phyloP scores from a whole-genome alignment of 2,888 invertebrate species.

The Meloe dianella region DNA sequence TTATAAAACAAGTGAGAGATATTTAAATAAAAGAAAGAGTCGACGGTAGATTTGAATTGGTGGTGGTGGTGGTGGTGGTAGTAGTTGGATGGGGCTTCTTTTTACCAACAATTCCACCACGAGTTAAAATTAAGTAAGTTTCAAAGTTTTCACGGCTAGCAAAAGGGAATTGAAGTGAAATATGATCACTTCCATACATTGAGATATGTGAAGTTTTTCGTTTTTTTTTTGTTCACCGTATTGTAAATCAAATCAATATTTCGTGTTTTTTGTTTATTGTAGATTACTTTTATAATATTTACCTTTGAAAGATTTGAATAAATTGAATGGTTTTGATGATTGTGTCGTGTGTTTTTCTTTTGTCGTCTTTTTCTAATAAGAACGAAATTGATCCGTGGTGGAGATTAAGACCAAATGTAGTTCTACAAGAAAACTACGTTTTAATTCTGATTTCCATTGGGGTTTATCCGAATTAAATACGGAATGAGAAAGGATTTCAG shows the following conservation, averaged over 20 bases:
- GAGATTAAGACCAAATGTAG: constrained; percentile 34
- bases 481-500: constrained; percentile 58
- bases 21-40: constrained; percentile 54
- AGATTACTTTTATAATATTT: not conserved
- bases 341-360: no score
- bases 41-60: constrained; percentile 22
- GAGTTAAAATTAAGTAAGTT: not conserved
- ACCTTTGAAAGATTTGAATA: not conserved
- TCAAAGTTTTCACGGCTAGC: not conserved
- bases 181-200: not conserved
- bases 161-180: not conserved
- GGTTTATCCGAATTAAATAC: constrained; percentile 58
- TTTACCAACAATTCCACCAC: not conserved
- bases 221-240: no score
- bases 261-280: not conserved
- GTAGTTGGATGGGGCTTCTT: not conserved
- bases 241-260: no score
- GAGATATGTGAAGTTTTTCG: no score
- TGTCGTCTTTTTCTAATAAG: not conserved
- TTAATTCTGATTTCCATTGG: constrained; percentile 61
- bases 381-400: constrained; percentile 35
- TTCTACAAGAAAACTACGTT: constrained; percentile 57
- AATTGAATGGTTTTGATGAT: not conserved
- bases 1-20: constrained; percentile 57
- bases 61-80: not conserved